phyloP scores from a whole-genome alignment of 2,888 invertebrate genomes.

The Melinopterus prodromus region DNA sequence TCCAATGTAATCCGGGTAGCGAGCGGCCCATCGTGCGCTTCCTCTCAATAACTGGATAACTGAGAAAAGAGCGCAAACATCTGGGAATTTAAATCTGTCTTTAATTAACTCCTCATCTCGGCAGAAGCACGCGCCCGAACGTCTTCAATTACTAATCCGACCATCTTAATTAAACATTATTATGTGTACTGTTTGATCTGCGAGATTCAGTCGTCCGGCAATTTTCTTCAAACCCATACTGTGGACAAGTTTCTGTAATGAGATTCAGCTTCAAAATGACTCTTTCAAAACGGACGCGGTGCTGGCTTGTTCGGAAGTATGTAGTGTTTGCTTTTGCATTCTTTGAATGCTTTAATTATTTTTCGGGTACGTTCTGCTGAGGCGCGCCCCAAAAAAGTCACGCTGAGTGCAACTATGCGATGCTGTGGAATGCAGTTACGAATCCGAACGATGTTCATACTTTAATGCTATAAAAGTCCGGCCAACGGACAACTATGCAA shows the following conservation, averaged over 20 bases:
- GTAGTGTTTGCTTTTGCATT: constrained; percentile 16
- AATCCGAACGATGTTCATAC: not conserved
- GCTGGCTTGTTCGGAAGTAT: not conserved
- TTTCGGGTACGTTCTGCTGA: not conserved
- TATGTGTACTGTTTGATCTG: constrained; percentile 38
- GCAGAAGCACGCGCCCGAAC: constrained; percentile 23
- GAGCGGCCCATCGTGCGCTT: constrained; percentile 31
- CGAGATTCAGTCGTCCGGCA: constrained; percentile 7
- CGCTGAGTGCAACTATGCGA: not conserved
- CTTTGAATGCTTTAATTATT: constrained; percentile 20
- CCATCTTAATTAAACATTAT: constrained; percentile 39
- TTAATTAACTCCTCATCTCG: constrained; percentile 42
- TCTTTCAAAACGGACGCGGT: not conserved
- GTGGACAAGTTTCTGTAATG: not conserved
- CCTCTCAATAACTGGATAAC: constrained; percentile 38
- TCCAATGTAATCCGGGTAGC: constrained; percentile 33
- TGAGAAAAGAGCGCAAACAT: constrained; percentile 41
- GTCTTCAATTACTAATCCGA: constrained; percentile 38
- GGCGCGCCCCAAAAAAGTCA: not conserved
- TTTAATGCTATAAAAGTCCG: not conserved
- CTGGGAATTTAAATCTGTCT: constrained; percentile 40
- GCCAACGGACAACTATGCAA: not conserved
- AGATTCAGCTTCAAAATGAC: constrained; percentile 7
- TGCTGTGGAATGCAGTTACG: not conserved
- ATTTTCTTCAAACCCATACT: not conserved